Evolutionary conservation across 2,113 vertebrate species (phyloP).

Genomic region (Aix galericulata): DNA sequence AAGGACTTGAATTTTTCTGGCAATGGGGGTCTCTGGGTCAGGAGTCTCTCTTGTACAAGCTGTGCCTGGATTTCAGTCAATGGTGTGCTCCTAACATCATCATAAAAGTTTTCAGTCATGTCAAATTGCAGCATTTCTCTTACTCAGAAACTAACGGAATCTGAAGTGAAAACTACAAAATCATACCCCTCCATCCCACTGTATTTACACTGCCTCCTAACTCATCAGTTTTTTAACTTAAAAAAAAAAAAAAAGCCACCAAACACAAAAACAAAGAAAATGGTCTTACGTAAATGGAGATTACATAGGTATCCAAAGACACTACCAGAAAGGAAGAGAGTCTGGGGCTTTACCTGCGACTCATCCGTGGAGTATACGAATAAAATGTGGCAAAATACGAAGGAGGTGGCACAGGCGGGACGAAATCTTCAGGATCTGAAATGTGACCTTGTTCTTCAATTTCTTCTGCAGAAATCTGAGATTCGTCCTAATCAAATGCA

Average conservation of each 20-base stretch:
- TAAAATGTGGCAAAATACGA: constrained; percentile 85
- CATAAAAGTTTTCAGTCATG: neutral
- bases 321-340: neutral
- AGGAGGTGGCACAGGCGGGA: constrained; percentile 82
- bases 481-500: constrained; percentile 76
- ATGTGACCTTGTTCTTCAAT: constrained; percentile 69
- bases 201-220: neutral
- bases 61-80: neutral
- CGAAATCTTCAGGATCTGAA: constrained; percentile 82
- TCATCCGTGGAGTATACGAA: constrained; percentile 73
- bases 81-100: neutral
- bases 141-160: neutral
- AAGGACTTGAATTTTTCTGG: neutral
- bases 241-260: neutral
- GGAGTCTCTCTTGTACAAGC: accelerated
- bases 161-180: constrained; percentile 37
- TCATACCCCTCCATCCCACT: neutral
- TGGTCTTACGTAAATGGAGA: neutral
- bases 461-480: constrained; percentile 75
- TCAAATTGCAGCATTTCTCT: constrained; percentile 15
- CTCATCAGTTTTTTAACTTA: neutral
- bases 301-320: neutral
- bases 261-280: neutral
- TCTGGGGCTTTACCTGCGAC: constrained; percentile 73
- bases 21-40: neutral